Evolutionary conservation across 2,888 invertebrate genomes (phyloP), one percentile per base, ranked within the genome.

Genomic region (Allophyes oxyacanthae): DNA sequence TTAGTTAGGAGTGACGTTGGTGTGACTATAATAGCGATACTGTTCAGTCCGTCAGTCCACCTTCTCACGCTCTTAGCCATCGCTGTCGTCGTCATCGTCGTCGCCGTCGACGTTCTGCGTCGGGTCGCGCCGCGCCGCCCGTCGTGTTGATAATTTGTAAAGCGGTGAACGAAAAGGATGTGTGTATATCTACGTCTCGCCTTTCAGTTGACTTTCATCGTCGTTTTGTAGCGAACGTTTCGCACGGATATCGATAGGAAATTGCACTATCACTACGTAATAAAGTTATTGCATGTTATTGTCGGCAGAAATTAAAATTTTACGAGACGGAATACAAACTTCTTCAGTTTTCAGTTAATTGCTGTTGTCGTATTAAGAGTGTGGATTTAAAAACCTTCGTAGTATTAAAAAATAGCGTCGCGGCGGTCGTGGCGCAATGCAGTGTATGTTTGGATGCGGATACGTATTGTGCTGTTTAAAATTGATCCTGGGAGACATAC

Each of bases 171-270:
- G 92, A 93, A 89, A 92, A 91, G 93, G 93, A 92, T 90, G 88
- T 90, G 89, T 90, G 89, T 92, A 93, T 93, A 92, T 92, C 87
- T 92, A 89, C 89, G 90, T 92, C 93, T 93, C 93, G 92, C 91
- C 92, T 93, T 92, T 92, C 93, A 94, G 93, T 94, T 93, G 93
- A 93, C 93, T 94, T 94, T 93, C 92, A 92, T 91, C 93, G 90
- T 89, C 90, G 92, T 91, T 92, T 91, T 90, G 92, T 89, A 88
- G 92, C 88, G 92, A 93, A 93, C 93, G 93, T 92, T 93, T 93
- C 90, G 91, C 91, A 88, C 90, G 87, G 87, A 86, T 89, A 89
- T 90, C 86, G 88, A 91, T 90, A 91, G 87, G 83, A 90, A 90
- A 91, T 90, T 90, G 90, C 91, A 89, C 84, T 90, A 88, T 89